Base-by-base conservation (phyloP, 1,140 invertebrate genomes). In the Drosophila pectinifera region DNA sequence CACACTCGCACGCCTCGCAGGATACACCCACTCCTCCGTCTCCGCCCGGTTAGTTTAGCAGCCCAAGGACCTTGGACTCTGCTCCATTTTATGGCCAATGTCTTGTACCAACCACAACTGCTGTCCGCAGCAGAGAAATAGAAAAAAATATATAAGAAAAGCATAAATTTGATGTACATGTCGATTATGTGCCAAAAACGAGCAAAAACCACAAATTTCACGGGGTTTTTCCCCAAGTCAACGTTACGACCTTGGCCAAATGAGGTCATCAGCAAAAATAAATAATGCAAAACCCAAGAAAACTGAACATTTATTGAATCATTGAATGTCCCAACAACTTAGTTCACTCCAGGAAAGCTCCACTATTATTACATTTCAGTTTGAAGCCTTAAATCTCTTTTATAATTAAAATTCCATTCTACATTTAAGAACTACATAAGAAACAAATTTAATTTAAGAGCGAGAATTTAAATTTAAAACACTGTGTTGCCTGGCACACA, bases 121-220 rank as follows among this genome's bases (percentile, higher is more conserved):
- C 64, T 34, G 63, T 45, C 54, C 55, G 34, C 28, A 36, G 43
- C 26, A 3, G 51, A n/a, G 14, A 31, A 16, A 65, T 14, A 26
- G 16, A 38, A 61, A 49, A 73, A 54, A 26, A 16, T 6, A 36
- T 51, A 62, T 46, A 75, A 65, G 59, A 74, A 74, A 64, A 64
- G 26, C 84, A 89, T 88, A 89, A 88, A 89, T 89, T 88, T 88
- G 64, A 88, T 84, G 80, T 83, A 82, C 76, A 84, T 84, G 83
- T 73, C 83, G 83, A 86, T 86, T 89, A 86, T 89, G 76, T 86
- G 84, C 79, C 63, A 74, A 69, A 61, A 88, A 64, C 51, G 38
- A 78, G 61, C 38, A 62, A 41, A 59, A 53, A 28, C 55, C 82
- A 68, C 55, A 42, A 84, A 38, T 56, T 51, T 39, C n/a, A 48